A percentile compares a stretch with the other conserved stretches of the same genome.
Evolutionary conservation across 2,113 vertebrate species (phyloP).

Genomic region (Calonectris borealis): DNA sequence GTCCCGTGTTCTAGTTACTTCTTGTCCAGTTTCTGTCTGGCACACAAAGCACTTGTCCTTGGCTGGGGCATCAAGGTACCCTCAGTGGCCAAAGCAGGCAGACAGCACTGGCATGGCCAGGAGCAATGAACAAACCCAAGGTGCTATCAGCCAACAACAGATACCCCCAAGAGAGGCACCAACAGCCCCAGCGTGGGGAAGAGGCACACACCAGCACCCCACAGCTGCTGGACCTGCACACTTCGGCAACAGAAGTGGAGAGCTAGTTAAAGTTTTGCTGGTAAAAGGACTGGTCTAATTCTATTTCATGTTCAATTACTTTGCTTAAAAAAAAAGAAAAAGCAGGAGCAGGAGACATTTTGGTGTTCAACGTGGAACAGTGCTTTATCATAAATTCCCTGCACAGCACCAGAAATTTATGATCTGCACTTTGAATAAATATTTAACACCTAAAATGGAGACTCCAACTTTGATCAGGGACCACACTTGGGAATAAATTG

Average conservation of each 20-base stretch:
- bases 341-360: not conserved
- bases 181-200: rapidly evolving
- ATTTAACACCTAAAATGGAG: slow-evolving; percentile 58
- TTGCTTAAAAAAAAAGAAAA: not conserved
- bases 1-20: not conserved
- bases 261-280: not conserved
- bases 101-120: not conserved
- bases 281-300: not conserved
- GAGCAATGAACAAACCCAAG: not conserved
- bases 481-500: slow-evolving; percentile 67
- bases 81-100: not conserved
- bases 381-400: slow-evolving; percentile 34
- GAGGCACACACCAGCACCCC: not conserved
- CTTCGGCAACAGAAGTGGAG: not conserved
- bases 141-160: not conserved
- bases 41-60: not conserved
- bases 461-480: slow-evolving; percentile 53
- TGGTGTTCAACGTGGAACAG: not conserved
- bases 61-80: not conserved
- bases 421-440: slow-evolving; percentile 62
- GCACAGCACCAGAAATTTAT: slow-evolving; percentile 9
- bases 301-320: not conserved
- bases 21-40: not conserved
- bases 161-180: not conserved
- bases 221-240: not conserved